phyloP scores from a whole-genome alignment of 2,888 invertebrate species.

The Mactromeris polynyma region DNA sequence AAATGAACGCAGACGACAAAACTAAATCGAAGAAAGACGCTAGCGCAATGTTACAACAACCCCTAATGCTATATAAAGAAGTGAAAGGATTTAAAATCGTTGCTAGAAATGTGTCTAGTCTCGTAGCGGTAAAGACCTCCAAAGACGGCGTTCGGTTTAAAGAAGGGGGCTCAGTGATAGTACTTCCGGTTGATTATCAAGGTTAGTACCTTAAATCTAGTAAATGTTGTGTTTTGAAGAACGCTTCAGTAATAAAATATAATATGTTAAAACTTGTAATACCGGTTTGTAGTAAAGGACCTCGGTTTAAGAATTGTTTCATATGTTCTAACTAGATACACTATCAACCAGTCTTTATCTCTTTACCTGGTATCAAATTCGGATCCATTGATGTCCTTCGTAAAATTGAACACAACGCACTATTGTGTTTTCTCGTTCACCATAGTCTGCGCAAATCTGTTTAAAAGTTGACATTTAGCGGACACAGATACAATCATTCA shows the following conservation, averaged over 20 bases:
- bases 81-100: conserved; percentile 70
- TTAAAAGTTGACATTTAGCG: background rate
- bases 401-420: no score
- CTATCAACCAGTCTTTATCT: no score
- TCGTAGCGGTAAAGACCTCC: conserved; percentile 60
- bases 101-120: conserved; percentile 74
- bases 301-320: no score
- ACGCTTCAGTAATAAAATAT: no score
- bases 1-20: conserved; percentile 70
- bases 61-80: conserved; percentile 73
- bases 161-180: conserved; percentile 73
- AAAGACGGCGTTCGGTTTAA: conserved; percentile 65
- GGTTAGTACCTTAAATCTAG: conserved; percentile 55
- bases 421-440: no score
- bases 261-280: no score
- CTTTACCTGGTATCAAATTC: no score
- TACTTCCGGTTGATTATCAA: conserved; percentile 72
- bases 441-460: no score
- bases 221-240: no score
- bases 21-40: conserved; percentile 38
- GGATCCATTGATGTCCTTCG: no score
- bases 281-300: no score
- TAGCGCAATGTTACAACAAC: conserved; percentile 67
- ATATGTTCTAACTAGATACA: no score
- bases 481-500: background rate